Base-by-base conservation (phyloP, 2,797 vertebrate genomes). In the Pteronotus mesoamericanus region DNA sequence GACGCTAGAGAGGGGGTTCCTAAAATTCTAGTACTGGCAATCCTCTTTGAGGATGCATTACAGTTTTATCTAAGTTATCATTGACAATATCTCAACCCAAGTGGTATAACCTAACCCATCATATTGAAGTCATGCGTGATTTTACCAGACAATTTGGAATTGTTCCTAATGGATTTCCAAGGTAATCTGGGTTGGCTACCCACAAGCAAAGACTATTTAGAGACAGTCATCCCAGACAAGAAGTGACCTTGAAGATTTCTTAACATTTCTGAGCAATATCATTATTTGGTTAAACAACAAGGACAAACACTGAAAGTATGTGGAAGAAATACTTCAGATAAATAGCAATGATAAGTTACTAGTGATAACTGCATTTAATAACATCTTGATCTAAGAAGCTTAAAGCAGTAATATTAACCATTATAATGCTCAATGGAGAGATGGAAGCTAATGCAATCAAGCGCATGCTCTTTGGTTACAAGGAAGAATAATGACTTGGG, bases 121-220 rank as follows among this genome's bases (percentile, higher is more conserved):
- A 69, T 71, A 68, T 51, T 12, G 7, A 92, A 95, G 78, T 42
- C 44, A 88, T 68, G 87, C 77, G 69, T 61, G 42, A 90, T 91
- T 84, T 95, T 95, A 89, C 69, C 91, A 94, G 57, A 75, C 74
- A 85, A 74, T 91, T 44, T 94, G 89, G 42, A 94, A 91, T 26
- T 83, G 89, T 51, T 61, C 86, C 57, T 86, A 86, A 95, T 80
- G 66, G 93, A 86, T 91, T 97, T 96, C 86, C 91, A 96, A 95
- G 83, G 37, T 89, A 55, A 90, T 68, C 57, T 94, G n/a, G 48
- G 34, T 64, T 96, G 86, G 77, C 79, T 55, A 53, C 55, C 61
- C 78, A n/a, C n/a, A 91, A 79, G 78, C 26, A 86, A 91, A 75
- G 82, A 95, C 94, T 89, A 55, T 22, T 95, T 84, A 91, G 34